Conservation (phyloP, 2,888 invertebrate genomes). For the Steinernema carpocapsae region DNA sequence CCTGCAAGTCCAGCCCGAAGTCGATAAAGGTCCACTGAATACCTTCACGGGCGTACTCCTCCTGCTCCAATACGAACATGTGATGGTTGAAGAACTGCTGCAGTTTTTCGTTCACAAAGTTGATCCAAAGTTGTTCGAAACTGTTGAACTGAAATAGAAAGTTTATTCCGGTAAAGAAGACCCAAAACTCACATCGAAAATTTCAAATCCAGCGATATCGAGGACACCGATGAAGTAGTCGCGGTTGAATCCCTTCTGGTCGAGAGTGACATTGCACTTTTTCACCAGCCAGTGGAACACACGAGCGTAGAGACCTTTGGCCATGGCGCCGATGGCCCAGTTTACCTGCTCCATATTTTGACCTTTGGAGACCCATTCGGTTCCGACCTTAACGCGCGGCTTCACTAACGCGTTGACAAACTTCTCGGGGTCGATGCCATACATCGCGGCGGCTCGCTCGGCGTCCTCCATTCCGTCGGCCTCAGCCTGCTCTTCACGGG, state of each 20-base stretch:
- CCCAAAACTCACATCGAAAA: constrained; percentile 70
- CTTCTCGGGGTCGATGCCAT: constrained; percentile 58
- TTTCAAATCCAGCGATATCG: constrained; percentile 73
- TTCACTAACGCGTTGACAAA: constrained; percentile 71
- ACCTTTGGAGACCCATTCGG: constrained; percentile 73
- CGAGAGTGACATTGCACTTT: constrained; percentile 94
- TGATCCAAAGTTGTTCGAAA: constrained; percentile 73
- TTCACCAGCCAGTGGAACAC: constrained; percentile 85
- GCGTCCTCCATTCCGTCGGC: constrained; percentile 75
- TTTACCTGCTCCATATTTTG: constrained; percentile 72
- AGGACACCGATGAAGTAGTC: constrained; percentile 69
- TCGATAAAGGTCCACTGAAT: constrained; percentile 95
- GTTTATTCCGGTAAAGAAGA: background rate
- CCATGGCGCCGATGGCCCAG: constrained; percentile 70
- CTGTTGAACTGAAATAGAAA: constrained; percentile 70
- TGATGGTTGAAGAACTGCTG: constrained; percentile 74
- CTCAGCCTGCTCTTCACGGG: constrained; percentile 99
- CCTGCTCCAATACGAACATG: constrained; percentile 73
- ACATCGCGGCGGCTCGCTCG: constrained; percentile 58
- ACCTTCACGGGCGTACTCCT: constrained; percentile 83
- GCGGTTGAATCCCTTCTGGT: constrained; percentile 70
- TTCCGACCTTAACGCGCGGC: constrained; percentile 72
- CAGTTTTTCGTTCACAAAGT: constrained; percentile 72
- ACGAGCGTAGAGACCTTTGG: constrained; percentile 72
- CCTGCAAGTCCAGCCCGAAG: constrained; percentile 88